A percentile compares a stretch with the other conserved stretches of the same genome.
These are phyloP conservation scores for Anser brachyrhynchus DNA, from an alignment of 2,113 vertebrate genomes.

Conservation along the genomic window DNA sequence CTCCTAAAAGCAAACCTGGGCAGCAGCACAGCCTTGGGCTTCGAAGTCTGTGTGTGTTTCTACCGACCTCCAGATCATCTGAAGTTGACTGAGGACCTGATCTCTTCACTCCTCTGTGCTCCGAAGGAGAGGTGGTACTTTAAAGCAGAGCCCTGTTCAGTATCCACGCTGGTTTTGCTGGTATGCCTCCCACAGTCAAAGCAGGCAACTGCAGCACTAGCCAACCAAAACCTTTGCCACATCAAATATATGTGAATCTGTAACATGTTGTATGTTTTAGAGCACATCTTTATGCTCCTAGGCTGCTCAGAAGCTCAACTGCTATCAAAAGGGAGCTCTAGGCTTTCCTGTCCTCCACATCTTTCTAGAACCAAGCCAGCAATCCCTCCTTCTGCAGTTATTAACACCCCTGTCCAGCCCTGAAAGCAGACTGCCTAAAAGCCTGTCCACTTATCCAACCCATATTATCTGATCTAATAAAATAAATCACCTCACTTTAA, in stretches of 20 bases:
- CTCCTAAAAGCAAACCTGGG: not conserved
- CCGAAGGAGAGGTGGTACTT: not conserved
- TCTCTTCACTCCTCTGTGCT: not conserved
- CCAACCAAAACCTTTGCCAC: not conserved
- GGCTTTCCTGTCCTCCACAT: not conserved
- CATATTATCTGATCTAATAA: rapidly evolving
- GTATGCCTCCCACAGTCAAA: not conserved
- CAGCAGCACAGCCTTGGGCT: not conserved
- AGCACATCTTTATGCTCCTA: not conserved
- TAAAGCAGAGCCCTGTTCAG: not conserved
- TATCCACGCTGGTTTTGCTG: not conserved
- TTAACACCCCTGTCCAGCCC: not conserved
- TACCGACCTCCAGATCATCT: not conserved
- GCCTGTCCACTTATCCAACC: not conserved
- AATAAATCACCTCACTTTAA: not conserved
- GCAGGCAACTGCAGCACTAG: not conserved
- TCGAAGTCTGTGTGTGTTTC: not conserved
- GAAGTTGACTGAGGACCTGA: not conserved
- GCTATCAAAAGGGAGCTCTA: not conserved
- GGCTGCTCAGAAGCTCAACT: not conserved
- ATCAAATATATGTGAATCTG: not conserved
- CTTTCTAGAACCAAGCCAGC: not conserved
- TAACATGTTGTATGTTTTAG: not conserved
- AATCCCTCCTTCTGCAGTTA: not conserved
- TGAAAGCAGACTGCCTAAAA: not conserved